Evolutionary conservation across 2,797 vertebrate species (phyloP).

Genomic region (Liparis tanakae): DNA sequence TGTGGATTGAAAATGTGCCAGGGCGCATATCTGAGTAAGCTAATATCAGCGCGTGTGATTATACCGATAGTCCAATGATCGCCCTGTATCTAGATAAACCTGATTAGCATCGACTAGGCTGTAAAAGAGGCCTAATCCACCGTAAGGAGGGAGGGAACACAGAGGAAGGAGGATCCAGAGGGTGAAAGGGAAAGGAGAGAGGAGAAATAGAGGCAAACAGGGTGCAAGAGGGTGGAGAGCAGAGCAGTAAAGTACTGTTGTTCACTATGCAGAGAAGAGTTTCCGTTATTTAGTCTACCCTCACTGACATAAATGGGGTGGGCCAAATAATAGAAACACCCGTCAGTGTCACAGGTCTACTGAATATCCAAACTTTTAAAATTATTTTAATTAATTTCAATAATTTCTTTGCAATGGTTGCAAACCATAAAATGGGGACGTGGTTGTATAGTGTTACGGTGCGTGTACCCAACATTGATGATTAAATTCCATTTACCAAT

Average conservation of each 20-base stretch:
- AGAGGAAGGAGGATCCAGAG: slow-evolving; percentile 15
- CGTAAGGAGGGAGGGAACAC: slow-evolving; percentile 46
- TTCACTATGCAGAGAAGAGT: not conserved
- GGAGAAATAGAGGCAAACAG: slow-evolving; percentile 14
- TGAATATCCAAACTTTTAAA: not conserved
- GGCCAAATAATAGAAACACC: not conserved
- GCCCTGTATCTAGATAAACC: slow-evolving; percentile 77
- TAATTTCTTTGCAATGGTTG: not conserved
- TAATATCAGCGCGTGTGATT: slow-evolving; percentile 76
- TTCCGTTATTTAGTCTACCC: not conserved
- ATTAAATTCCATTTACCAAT: not conserved
- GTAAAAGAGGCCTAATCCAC: slow-evolving; percentile 68
- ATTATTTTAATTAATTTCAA: not conserved
- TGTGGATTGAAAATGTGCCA: slow-evolving; percentile 70
- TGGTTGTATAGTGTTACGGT: not conserved
- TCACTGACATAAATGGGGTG: not conserved
- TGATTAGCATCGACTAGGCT: slow-evolving; percentile 77
- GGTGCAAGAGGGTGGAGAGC: slow-evolving; percentile 17
- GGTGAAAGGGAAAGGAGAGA: slow-evolving; percentile 14
- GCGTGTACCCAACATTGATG: not conserved
- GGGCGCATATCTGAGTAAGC: slow-evolving; percentile 64
- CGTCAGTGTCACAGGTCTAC: not conserved
- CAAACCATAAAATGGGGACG: too few species aligned
- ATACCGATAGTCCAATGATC: slow-evolving; percentile 74
- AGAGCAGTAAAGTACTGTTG: slow-evolving; percentile 1